These are phyloP conservation scores for Drosophila basisetae DNA, from an alignment of 2,888 invertebrate genomes.

Conservation along the genomic window DNA sequence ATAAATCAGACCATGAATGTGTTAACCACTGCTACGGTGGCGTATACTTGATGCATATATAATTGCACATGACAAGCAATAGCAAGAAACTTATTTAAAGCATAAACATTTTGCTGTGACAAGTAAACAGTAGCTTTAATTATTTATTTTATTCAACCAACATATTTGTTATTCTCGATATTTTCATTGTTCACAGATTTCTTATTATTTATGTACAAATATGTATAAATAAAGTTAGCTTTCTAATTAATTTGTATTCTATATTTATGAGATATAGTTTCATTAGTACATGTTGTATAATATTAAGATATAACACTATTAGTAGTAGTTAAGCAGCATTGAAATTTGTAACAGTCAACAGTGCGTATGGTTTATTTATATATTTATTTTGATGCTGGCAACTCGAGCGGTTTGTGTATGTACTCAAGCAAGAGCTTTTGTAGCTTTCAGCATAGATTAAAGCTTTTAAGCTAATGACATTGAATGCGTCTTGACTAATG, in stretches of 20 bases:
- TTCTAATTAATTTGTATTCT: neutral
- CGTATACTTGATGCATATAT: slow-evolving; percentile 54
- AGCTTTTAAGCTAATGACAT: slow-evolving; percentile 31
- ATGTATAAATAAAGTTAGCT: neutral
- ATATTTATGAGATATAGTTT: neutral
- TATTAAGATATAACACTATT: too few relatives aligned
- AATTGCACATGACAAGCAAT: slow-evolving; percentile 29
- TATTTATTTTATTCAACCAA: neutral
- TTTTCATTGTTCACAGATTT: neutral
- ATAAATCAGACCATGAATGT: slow-evolving; percentile 75
- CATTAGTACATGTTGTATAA: neutral
- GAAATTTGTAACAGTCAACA: slow-evolving; percentile 1
- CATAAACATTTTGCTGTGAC: neutral
- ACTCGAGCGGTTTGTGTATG: slow-evolving; percentile 40
- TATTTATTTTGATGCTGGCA: slow-evolving; percentile 33
- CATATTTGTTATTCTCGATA: neutral
- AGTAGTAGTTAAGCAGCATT: too few relatives aligned
- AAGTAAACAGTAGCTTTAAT: neutral
- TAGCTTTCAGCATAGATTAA: neutral
- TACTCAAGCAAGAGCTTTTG: slow-evolving; percentile 19
- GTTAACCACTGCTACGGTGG: slow-evolving; percentile 56
- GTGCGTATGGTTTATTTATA: slow-evolving; percentile 45
- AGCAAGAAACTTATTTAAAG: neutral
- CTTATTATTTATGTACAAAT: neutral
- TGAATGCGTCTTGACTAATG: slow-evolving; percentile 27